phyloP scores from a whole-genome alignment of 2,888 invertebrate genomes.

The Stomorhina lunata region DNA sequence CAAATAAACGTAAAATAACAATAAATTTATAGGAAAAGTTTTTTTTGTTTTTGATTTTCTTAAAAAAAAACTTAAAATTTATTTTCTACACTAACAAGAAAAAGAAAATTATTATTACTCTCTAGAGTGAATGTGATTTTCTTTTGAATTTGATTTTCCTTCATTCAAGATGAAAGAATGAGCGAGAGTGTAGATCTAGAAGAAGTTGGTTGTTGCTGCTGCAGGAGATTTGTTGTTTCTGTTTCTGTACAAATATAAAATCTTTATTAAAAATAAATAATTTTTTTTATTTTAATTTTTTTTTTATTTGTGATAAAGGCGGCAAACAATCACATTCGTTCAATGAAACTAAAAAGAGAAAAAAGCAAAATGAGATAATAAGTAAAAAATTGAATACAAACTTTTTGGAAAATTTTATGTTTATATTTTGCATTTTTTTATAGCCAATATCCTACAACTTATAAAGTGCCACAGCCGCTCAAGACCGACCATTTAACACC shows the following conservation, averaged over 20 bases:
- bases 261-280: constrained; percentile 32
- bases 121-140: constrained; percentile 11
- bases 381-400: background rate
- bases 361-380: background rate
- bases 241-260: constrained; percentile 48
- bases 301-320: constrained; percentile 40
- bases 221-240: constrained; percentile 36
- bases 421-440: constrained; percentile 24
- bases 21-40: constrained; percentile 39
- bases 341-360: constrained; percentile 51
- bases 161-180: constrained; percentile 39
- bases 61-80: constrained; percentile 45
- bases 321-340: constrained; percentile 58
- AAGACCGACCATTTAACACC: too few species aligned
- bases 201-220: background rate
- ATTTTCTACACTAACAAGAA: constrained; percentile 39
- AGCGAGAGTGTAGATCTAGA: constrained; percentile 17
- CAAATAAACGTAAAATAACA: constrained; percentile 20
- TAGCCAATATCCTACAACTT: too few species aligned
- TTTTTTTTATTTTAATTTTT: constrained; percentile 10
- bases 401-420: background rate
- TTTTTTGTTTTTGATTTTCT: constrained; percentile 8
- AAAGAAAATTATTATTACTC: constrained; percentile 12
- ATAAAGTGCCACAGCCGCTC: too few species aligned
- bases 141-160: background rate